phyloP scores from a whole-genome alignment of 2,888 invertebrate genomes.

The Lepas anatifera region DNA sequence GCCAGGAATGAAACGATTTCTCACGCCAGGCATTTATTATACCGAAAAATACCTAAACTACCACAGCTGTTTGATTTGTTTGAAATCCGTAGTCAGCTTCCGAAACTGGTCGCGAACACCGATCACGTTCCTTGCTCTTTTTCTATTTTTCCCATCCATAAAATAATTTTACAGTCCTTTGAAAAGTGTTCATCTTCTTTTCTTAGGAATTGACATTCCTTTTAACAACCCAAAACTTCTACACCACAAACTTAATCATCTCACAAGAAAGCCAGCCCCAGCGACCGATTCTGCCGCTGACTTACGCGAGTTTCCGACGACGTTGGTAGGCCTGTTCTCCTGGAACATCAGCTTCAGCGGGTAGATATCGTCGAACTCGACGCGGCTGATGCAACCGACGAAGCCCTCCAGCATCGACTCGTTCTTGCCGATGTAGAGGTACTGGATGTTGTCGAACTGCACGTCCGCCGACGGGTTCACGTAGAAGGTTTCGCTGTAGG shows the following conservation, averaged over 20 bases:
- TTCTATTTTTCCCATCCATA: too few species aligned
- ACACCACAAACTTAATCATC: too few species aligned
- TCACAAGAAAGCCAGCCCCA: too few species aligned
- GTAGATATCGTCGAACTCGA: slow-evolving; percentile 95
- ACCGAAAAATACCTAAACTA: too few species aligned
- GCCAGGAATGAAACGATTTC: too few species aligned
- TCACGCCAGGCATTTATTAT: too few species aligned
- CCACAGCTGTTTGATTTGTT: too few species aligned
- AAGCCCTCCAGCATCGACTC: slow-evolving; percentile 83
- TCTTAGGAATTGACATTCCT: neutral
- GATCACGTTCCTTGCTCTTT: too few species aligned
- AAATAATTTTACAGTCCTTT: too few species aligned
- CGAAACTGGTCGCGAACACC: too few species aligned
- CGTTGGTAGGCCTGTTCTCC: slow-evolving; percentile 76
- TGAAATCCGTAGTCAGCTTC: too few species aligned
- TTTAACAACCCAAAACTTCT: neutral
- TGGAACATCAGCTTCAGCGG: slow-evolving; percentile 91
- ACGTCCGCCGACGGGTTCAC: slow-evolving; percentile 89
- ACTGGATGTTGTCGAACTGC: slow-evolving; percentile 92
- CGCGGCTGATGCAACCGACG: slow-evolving; percentile 82
- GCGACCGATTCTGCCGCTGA: too few species aligned
- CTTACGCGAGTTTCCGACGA: slow-evolving; percentile 36
- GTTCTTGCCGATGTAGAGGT: slow-evolving; percentile 91
- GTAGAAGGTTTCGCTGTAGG: slow-evolving; percentile 63
- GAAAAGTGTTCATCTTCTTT: neutral